Percentiles rank a stretch among this genome's conserved stretches.
Evolutionary conservation across 2,113 vertebrate species (phyloP).

Genomic region (Zootoca vivipara): DNA sequence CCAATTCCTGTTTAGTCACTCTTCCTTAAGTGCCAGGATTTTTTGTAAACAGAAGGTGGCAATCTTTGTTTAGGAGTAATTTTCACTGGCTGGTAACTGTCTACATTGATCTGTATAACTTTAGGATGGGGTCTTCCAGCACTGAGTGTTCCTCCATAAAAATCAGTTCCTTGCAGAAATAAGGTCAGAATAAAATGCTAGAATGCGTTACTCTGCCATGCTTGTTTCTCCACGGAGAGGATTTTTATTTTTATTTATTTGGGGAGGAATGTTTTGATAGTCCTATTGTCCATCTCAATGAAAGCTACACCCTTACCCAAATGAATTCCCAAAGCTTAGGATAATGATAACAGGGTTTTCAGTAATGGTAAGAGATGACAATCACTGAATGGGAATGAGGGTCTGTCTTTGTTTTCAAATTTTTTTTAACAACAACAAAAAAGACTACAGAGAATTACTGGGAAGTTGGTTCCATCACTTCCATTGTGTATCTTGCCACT

Average conservation of each 20-base stretch:
- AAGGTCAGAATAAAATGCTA: background rate
- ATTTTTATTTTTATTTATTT: background rate
- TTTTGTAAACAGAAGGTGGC: background rate
- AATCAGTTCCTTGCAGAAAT: background rate
- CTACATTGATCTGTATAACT: background rate
- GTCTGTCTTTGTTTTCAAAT: constrained; percentile 38
- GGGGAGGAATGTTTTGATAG: background rate
- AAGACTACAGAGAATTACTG: constrained; percentile 42
- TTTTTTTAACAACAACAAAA: background rate
- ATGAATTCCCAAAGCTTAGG: background rate
- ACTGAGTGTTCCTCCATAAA: background rate
- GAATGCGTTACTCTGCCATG: background rate
- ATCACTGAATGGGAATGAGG: background rate
- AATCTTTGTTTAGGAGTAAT: background rate
- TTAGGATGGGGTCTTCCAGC: background rate
- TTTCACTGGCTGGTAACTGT: background rate
- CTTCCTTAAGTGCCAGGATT: background rate
- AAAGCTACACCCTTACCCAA: background rate
- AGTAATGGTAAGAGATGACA: background rate
- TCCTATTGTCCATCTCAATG: background rate
- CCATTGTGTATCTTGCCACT: background rate
- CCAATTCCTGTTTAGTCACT: background rate
- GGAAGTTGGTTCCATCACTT: constrained; percentile 15
- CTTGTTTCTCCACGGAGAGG: background rate
- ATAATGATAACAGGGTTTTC: background rate